These are phyloP conservation scores for Hemibagrus guttatus DNA, from an alignment of 2,797 vertebrate species.

Conservation along the genomic window DNA sequence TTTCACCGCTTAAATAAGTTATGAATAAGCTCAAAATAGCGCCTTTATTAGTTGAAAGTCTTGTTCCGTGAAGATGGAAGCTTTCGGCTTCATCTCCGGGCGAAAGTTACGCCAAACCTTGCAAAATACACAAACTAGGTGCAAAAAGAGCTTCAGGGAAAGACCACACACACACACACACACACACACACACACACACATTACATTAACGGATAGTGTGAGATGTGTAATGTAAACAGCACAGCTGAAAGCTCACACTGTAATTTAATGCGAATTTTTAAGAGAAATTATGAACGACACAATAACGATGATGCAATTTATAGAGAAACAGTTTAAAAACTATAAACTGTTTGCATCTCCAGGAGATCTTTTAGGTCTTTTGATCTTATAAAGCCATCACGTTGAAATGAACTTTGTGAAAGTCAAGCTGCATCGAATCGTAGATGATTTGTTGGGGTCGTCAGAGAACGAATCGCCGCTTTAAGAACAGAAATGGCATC, in stretches of 20 bases:
- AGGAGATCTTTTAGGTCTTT: background rate
- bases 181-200: background rate
- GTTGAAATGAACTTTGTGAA: background rate
- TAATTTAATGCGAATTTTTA: background rate
- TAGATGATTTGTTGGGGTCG: background rate
- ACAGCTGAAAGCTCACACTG: background rate
- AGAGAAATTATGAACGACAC: background rate
- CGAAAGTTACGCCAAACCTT: background rate
- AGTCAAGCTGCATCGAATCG: background rate
- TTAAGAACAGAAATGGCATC: too few species aligned
- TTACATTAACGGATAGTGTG: background rate
- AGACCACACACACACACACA: background rate
- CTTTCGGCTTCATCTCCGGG: slow-evolving; percentile 10
- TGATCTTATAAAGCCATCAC: background rate
- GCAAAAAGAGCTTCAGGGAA: too few species aligned
- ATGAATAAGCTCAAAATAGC: slow-evolving; percentile 50
- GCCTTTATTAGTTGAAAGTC: slow-evolving; percentile 12
- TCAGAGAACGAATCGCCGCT: background rate
- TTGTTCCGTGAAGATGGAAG: background rate
- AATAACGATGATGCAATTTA: background rate
- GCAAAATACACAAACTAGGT: background rate
- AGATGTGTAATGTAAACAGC: background rate
- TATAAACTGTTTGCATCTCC: background rate
- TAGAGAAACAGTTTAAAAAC: background rate
- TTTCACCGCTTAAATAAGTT: slow-evolving; percentile 48